Base-by-base conservation (phyloP, 2,888 invertebrate genomes). In the Chirona hameri region DNA sequence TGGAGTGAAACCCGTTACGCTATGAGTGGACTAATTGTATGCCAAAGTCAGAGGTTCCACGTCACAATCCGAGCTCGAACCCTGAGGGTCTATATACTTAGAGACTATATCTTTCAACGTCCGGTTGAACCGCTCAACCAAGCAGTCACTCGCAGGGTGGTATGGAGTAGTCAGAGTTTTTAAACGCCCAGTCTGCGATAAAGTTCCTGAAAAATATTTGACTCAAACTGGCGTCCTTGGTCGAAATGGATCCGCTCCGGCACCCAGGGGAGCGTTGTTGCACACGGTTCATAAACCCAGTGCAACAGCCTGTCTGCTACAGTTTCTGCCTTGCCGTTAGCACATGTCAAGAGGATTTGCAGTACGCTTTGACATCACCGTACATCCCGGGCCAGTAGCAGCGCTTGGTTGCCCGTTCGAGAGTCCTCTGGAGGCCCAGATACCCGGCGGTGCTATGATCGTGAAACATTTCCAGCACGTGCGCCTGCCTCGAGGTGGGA, bases 221-320 rank as follows among this genome's bases (percentile, higher is more conserved):
- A 60, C 60, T 60, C 60, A 60, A 60, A 60, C 60, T 60, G 60
- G 24, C 60, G 60, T 24, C 60, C 60, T 60, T 60, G 60, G 60
- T 60, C 60, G 18, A 24, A 60, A 60, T 60, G 60, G 24, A 60
- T 18, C 24, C 60, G 21, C 21, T 60, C 60, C 7, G 60, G 60
- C 7, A 60, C 60, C 7, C 60, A 12, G 60, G 1, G n/a, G n/a
- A n/a, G n/a, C n/a, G n/a, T n/a, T n/a, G n/a, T n/a, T n/a, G n/a
- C n/a, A n/a, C n/a, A n/a, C n/a, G n/a, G 24, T 7, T 24, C 60
- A 18, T 60, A 24, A 24, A 60, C 60, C 60, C 60, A 60, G 60
- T 4, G 24, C 60, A 52, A 18, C 24, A 60, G 60, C 0, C 24
- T 24, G 21, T 60, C 60, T 24, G 24, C 24, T 60, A 60, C 18